phyloP scores from a whole-genome alignment of 2,888 invertebrate species.

The Melitaea athalia region DNA sequence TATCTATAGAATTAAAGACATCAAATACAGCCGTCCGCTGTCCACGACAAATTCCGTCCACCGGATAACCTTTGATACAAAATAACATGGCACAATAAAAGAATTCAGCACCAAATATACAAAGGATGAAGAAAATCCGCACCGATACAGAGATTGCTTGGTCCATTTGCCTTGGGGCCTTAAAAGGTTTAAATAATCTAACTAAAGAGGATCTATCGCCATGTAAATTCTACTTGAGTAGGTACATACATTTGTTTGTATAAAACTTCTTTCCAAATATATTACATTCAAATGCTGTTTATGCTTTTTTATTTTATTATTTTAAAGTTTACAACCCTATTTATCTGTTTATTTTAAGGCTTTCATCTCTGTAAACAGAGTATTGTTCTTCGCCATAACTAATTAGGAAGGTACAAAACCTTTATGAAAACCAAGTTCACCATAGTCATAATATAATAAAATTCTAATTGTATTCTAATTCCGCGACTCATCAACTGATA shows the following conservation, averaged over 20 bases:
- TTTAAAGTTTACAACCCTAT: no score
- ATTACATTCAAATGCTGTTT: neutral
- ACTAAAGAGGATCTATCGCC: neutral
- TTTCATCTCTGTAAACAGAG: no score
- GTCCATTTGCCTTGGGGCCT: conserved; percentile 27
- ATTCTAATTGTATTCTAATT: no score
- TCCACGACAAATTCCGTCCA: neutral
- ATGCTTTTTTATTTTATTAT: no score
- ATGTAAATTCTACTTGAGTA: neutral
- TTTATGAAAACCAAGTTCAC: no score
- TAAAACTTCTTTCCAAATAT: neutral
- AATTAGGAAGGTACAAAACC: no score
- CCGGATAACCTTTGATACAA: neutral
- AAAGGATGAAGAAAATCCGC: conserved; percentile 16
- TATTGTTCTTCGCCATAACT: no score
- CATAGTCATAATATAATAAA: no score
- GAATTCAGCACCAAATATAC: neutral
- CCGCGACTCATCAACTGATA: no score
- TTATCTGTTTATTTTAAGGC: no score
- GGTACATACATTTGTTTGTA: neutral
- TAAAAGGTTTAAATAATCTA: conserved; percentile 22
- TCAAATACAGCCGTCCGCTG: neutral
- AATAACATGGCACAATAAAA: conserved; percentile 3
- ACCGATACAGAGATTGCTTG: conserved; percentile 20
- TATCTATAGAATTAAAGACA: no score